Evolutionary conservation across 1,140 invertebrate species (phyloP).

Genomic region (Drosophila triauraria): DNA sequence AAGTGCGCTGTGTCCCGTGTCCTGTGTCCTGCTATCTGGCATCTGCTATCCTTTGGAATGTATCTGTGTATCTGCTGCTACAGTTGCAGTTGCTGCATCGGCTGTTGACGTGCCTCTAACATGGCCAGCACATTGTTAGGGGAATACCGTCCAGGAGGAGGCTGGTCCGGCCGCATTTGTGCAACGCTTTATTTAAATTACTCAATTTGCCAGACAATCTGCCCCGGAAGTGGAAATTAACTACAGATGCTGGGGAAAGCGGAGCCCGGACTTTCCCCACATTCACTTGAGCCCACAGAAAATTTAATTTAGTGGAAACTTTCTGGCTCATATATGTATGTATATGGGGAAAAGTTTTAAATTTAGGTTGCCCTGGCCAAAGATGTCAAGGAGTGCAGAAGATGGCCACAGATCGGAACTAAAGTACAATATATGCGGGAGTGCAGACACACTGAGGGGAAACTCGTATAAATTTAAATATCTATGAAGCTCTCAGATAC

Average conservation of each 20-base stretch:
- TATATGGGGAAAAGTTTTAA: constrained; percentile 41
- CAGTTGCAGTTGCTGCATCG: constrained; percentile 13
- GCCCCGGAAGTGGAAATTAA: constrained; percentile 58
- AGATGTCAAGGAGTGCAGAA: constrained; percentile 34
- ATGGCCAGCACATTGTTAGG: constrained; percentile 37
- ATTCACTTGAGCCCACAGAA: constrained; percentile 13
- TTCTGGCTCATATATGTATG: constrained; percentile 11
- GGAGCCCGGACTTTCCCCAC: neutral
- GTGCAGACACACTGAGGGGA: neutral
- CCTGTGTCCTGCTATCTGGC: constrained; percentile 4
- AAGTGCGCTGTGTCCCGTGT: constrained; percentile 37
- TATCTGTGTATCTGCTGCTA: constrained; percentile 29
- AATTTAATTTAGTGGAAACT: constrained; percentile 60
- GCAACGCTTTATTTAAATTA: constrained; percentile 69
- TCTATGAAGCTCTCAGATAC: neutral
- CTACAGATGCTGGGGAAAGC: constrained; percentile 40
- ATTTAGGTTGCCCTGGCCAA: constrained; percentile 35
- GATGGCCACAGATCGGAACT: constrained; percentile 25
- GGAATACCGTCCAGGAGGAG: constrained; percentile 22
- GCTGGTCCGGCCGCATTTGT: constrained; percentile 53
- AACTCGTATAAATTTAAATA: neutral
- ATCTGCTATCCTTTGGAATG: constrained; percentile 26
- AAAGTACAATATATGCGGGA: constrained; percentile 23
- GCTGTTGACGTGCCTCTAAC: constrained; percentile 46
- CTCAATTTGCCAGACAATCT: constrained; percentile 67